phyloP scores from a whole-genome alignment of 2,113 vertebrate species.

The Oncorhynchus mykiss region DNA sequence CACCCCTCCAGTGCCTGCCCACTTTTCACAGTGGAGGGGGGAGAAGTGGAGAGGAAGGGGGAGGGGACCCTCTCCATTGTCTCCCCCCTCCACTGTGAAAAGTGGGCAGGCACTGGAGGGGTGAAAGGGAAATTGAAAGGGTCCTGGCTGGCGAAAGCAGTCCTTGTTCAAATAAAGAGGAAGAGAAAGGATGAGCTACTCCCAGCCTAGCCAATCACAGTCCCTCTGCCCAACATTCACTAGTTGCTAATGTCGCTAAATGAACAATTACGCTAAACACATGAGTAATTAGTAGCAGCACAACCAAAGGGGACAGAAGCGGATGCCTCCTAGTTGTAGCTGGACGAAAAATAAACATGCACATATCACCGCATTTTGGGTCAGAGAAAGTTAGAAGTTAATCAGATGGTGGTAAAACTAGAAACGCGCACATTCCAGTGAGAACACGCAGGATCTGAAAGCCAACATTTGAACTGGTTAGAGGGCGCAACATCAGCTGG shows the following conservation, averaged over 20 bases:
- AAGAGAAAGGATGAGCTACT: constrained; percentile 45
- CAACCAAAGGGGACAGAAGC: not conserved
- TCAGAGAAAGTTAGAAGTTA: not conserved
- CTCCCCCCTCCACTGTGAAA: constrained; percentile 61
- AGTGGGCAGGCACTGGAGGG: constrained; percentile 49
- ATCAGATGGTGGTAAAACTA: not conserved
- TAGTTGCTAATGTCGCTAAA: constrained; percentile 8
- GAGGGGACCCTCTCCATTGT: constrained; percentile 69
- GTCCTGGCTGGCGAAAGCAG: constrained; percentile 64
- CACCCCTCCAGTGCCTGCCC: too few relatives aligned
- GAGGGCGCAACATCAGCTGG: not conserved
- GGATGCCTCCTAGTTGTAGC: not conserved
- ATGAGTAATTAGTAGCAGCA: constrained; percentile 52
- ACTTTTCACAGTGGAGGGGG: too few relatives aligned
- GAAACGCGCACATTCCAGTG: not conserved
- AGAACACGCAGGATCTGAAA: not conserved
- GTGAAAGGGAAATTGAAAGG: constrained; percentile 67
- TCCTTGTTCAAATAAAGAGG: constrained; percentile 56
- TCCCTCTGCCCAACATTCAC: constrained; percentile 56
- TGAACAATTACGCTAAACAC: constrained; percentile 70
- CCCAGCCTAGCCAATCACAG: constrained; percentile 44
- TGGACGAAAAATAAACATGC: not conserved
- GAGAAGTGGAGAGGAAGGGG: constrained; percentile 25
- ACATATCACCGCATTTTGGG: not conserved
- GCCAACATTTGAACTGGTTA: not conserved